Base-by-base conservation (phyloP, 2,797 vertebrate species). In the Novumbra hubbsi region DNA sequence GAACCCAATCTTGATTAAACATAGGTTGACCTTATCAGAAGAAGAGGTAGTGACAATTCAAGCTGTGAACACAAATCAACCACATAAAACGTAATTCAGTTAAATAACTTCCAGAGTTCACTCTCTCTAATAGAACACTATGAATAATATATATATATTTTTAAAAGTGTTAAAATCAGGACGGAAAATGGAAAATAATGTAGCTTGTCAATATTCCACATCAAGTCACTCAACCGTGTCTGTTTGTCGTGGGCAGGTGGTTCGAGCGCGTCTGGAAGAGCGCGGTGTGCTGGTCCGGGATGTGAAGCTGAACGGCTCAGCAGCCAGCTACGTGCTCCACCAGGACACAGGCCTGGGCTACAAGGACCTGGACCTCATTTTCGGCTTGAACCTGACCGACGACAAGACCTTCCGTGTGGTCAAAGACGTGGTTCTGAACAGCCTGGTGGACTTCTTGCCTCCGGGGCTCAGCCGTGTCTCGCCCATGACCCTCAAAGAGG, bases 321-420 rank as follows among this genome's bases (percentile, higher is more conserved):
- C 97, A 0, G 97, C 97, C 27, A 99, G 97, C 72, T 94, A 98
- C 0, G 95, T 98, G 64, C 94, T 99, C 0, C 96, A 98, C 72
- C 96, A 98, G 52, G 96, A 98, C 84, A 97, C 95, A 0, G 96
- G 97, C 75, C 82, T 98, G 79, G 97, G 97, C 38, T 98, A 98
- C 86, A 97, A 99, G 86, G 97, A 98, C 87, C 92, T 99, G 19
- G 97, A 98, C 86, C 92, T 98, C 80, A 98, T 98, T 75, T 98
- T 99, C 1, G 94, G 93, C 0, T 93, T 99, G 70, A 94, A 94
- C 0, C 93, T 98, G 80, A 93, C 86, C 69, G 95, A 88, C 0
- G 95, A 98, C 83, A 94, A 94, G 1, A 93, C 93, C 76, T 99
- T 98, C 89, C 95, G 96, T 71, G 89, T 96, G 71, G 95, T 97